Evolutionary conservation across 2,113 vertebrate species (phyloP).

Genomic region (Cyprinodon tularosa): DNA sequence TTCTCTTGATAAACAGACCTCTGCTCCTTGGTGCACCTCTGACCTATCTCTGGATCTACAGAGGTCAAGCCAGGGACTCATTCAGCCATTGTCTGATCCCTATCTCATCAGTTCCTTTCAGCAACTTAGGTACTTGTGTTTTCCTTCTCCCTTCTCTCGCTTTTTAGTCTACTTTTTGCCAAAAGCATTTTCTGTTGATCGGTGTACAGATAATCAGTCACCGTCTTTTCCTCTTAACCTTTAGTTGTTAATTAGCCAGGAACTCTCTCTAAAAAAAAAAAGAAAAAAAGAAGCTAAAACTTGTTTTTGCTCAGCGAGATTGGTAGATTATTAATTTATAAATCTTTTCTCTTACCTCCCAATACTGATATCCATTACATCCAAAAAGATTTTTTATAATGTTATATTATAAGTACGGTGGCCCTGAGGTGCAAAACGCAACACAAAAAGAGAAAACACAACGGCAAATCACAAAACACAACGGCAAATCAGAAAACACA

Average conservation of each 20-base stretch:
- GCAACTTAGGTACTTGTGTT: slow-evolving; percentile 28
- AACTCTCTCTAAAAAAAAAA: background rate
- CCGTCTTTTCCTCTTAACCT: background rate
- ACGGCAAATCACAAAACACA: too few species aligned
- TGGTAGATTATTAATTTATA: too few species aligned
- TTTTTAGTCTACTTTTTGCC: background rate
- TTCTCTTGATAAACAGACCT: slow-evolving; percentile 37
- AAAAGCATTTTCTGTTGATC: background rate
- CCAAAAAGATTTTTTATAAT: background rate
- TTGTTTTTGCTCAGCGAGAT: background rate
- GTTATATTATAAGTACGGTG: too few species aligned
- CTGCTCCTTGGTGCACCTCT: slow-evolving; percentile 30
- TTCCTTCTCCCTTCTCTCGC: background rate
- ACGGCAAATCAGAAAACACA: too few species aligned
- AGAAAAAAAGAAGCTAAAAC: background rate
- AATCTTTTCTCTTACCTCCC: too few species aligned
- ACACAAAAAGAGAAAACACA: too few species aligned
- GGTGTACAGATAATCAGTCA: slow-evolving; percentile 2
- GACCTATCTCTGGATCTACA: slow-evolving; percentile 33
- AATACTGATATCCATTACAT: background rate
- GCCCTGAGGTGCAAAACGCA: too few species aligned
- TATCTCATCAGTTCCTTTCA: slow-evolving; percentile 45
- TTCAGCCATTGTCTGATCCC: slow-evolving; percentile 36
- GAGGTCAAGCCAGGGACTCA: slow-evolving; percentile 35
- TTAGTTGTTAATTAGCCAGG: background rate